Base-by-base conservation (phyloP, 2,888 invertebrate genomes). In the Orthosia cruda region DNA sequence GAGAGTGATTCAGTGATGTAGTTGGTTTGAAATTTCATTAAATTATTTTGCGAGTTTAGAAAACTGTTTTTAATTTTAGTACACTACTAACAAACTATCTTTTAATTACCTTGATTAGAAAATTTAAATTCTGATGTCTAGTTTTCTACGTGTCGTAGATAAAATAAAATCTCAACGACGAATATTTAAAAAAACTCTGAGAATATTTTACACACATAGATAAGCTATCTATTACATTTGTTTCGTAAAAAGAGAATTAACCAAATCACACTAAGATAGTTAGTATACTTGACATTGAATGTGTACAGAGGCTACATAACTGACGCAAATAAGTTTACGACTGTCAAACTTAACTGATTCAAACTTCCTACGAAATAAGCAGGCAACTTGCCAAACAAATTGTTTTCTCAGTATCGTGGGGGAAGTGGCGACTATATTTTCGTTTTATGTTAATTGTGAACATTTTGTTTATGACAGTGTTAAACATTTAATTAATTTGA, bases 21-120 rank as follows among this genome's bases (percentile, higher is more conserved):
- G 72, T 78, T 72, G 49, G n/a, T 71, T 54, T 74, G 71, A 63
- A 64, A 47, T 47, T 73, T 69, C 20, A 85, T 67, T 81, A 87
- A 79, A 71, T 84, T 84, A 74, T 84, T 84, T 71, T 71, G 47
- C 66, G 26, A 65, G 45, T 61, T 64, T 58, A 26, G 4, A 52
- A 12, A 50, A 23, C 20, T 63, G 12, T 47, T 58, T 58, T 26
- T 52, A 26, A 18, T 7, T 64, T 70, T 20, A 18, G 3, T 50
- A 50, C 9, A 50, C 40, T 9, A 9, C 40, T 7, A 40, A 40
- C 40, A 40, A 1, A 40, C 40, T 40, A 40, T 40, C 40, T 9
- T 40, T 9, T 40, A 9, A 9, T 40, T 40, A 9, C 40, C 40
- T 40, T 40, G 40, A 40, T 1, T 40, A 40, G 9, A 40, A 40